phyloP scores from a whole-genome alignment of 2,797 vertebrate species.

The Podarcis siculus region DNA sequence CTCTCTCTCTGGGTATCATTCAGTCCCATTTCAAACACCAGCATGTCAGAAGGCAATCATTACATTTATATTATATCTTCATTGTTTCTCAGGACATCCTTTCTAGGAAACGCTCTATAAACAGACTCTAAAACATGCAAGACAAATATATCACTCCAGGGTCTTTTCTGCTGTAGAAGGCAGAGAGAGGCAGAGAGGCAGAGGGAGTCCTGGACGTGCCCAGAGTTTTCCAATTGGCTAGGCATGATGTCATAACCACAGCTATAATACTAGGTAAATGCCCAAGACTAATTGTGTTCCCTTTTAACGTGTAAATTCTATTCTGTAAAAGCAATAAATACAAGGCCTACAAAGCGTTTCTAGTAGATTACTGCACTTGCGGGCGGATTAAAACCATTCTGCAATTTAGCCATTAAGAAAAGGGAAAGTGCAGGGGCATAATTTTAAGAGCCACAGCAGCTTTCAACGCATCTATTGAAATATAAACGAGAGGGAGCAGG shows the following conservation, averaged over 20 bases:
- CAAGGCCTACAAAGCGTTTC: slow-evolving; percentile 49
- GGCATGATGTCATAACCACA: slow-evolving; percentile 56
- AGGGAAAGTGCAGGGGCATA: slow-evolving; percentile 46
- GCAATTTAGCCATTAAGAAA: slow-evolving; percentile 51
- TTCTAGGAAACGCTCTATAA: slow-evolving; percentile 51
- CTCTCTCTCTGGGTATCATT: neutral
- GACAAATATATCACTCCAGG: slow-evolving; percentile 42
- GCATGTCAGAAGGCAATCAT: slow-evolving; percentile 1
- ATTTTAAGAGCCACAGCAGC: slow-evolving; percentile 49
- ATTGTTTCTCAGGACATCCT: slow-evolving; percentile 50
- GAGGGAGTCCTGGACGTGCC: neutral
- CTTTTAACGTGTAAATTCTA: slow-evolving; percentile 69
- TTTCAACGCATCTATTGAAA: slow-evolving; percentile 53
- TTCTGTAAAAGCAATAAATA: slow-evolving; percentile 58
- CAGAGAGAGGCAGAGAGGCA: neutral
- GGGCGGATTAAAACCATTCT: slow-evolving; percentile 62
- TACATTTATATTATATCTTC: slow-evolving; percentile 44
- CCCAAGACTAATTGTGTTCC: slow-evolving; percentile 69
- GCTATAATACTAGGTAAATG: slow-evolving; percentile 66
- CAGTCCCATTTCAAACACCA: neutral
- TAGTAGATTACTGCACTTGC: slow-evolving; percentile 62
- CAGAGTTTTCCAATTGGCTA: slow-evolving; percentile 48
- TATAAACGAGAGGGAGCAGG: slow-evolving; percentile 43
- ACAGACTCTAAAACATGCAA: slow-evolving; percentile 38
- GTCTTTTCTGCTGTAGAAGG: slow-evolving; percentile 58